phyloP scores from a whole-genome alignment of 1,140 invertebrate genomes.

The Paracyclopina nana region DNA sequence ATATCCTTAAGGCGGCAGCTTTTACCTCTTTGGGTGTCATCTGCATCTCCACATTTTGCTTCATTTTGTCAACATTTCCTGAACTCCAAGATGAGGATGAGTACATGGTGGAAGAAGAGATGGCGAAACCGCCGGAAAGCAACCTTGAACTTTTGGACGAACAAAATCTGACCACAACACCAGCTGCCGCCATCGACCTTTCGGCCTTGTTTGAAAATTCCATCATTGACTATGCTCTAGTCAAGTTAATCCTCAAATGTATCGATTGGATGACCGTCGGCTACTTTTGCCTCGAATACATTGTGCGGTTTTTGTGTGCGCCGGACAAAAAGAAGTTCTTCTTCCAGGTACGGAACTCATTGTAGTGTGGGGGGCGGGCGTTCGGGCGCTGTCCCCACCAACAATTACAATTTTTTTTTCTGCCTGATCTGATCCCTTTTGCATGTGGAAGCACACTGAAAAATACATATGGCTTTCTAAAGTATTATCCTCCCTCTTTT shows the following conservation, averaged over 20 bases:
- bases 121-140: no score
- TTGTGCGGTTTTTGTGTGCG: constrained; percentile 3
- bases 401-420: no score
- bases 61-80: background rate
- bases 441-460: no score
- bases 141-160: no score
- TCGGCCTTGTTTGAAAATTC: no score
- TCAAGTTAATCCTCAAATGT: background rate
- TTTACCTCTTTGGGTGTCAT: background rate
- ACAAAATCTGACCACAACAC: no score
- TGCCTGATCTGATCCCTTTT: no score
- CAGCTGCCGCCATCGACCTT: no score
- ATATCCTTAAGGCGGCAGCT: background rate
- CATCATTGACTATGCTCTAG: background rate
- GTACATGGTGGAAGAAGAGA: background rate
- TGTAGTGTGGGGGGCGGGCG: no score
- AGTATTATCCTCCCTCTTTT: no score
- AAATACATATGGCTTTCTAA: background rate
- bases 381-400: no score
- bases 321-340: constrained; percentile 3
- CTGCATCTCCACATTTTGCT: constrained; percentile 8
- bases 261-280: background rate
- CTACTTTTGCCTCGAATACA: constrained; percentile 9
- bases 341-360: no score
- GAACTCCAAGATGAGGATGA: constrained; percentile 7